Base-by-base conservation (phyloP, 2,888 invertebrate species). In the Plebejus melissa region DNA sequence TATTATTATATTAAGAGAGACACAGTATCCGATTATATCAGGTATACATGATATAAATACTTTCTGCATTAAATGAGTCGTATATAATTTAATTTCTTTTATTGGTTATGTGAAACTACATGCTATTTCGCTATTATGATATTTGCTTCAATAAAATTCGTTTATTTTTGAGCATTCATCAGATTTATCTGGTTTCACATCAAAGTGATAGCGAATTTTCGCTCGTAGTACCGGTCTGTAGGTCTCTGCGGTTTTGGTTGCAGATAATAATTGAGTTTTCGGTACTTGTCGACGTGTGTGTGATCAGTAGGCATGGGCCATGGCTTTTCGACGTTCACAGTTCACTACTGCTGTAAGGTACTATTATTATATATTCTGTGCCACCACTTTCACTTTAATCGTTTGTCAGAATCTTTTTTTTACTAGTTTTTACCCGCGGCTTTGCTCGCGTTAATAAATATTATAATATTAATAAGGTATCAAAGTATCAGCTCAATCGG, bases 241-340 rank as follows among this genome's bases (percentile, higher is more conserved):
- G 65, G 1, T 9, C 32, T 32, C 32, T 38, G 38, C n/a, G 41
- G 69, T 22, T 36, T 69, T 38, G 16, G 69, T 32, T 36, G 16
- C 16, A 22, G 16, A n/a, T 38, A n/a, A 70, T 70, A 70, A 70
- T 70, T 38, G 9, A 70, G 65, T 32, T 65, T 32, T 65, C 9
- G 32, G 32, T 28, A 32, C 32, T 9, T 32, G 22, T 60, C 2
- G 6, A 4, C 50, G 2, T 50, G 13, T 13, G 3, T 50, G 13
- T 13, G 13, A 7, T 41, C 11, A 11, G 2, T 46, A 46, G 7
- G 46, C 46, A 11, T 46, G 46, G 46, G 7, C 11, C 46, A 11
- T 46, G 46, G 46, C 46, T 46, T 11, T 7, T 3, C 46, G 46
- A 11, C 11, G 4, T 41, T 41, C 5, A 50, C 0, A 4, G 50